Evolutionary conservation across 2,888 invertebrate species (phyloP).

Genomic region (Drosophila dives): DNA sequence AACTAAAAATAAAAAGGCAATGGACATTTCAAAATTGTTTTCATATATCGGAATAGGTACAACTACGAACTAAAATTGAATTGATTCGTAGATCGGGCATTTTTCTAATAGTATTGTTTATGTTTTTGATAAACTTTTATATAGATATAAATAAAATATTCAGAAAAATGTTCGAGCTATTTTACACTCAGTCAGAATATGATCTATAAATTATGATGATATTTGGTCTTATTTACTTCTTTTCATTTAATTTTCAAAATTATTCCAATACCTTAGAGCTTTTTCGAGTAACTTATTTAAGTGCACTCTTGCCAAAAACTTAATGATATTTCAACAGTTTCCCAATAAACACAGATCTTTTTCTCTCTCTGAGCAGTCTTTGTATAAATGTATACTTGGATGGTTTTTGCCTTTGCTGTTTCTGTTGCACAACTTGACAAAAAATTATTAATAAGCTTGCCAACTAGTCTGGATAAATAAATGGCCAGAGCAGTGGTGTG

Average conservation of each 20-base stretch:
- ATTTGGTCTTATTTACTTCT: neutral
- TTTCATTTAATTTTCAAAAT: neutral
- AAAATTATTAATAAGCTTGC: constrained; percentile 75
- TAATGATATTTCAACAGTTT: neutral
- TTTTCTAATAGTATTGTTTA: neutral
- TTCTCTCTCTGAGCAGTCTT: neutral
- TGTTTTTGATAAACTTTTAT: neutral
- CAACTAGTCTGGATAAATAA: constrained; percentile 63
- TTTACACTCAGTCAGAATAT: neutral
- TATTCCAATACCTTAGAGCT: neutral
- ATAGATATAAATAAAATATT: neutral
- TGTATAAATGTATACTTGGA: constrained; percentile 31
- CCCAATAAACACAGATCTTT: neutral
- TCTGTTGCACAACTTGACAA: constrained; percentile 57
- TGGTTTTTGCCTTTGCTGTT: constrained; percentile 26
- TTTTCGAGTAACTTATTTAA: neutral
- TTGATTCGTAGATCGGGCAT: neutral
- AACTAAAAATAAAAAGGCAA: neutral
- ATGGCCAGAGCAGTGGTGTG: constrained; percentile 44
- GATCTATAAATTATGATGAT: neutral
- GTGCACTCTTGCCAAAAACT: neutral
- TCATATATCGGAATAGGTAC: neutral
- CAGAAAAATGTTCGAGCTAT: too few species aligned
- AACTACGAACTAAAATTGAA: neutral
- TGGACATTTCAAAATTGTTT: neutral